Conservation (phyloP, 2,888 invertebrate species). For the Teleiodes luculella region DNA sequence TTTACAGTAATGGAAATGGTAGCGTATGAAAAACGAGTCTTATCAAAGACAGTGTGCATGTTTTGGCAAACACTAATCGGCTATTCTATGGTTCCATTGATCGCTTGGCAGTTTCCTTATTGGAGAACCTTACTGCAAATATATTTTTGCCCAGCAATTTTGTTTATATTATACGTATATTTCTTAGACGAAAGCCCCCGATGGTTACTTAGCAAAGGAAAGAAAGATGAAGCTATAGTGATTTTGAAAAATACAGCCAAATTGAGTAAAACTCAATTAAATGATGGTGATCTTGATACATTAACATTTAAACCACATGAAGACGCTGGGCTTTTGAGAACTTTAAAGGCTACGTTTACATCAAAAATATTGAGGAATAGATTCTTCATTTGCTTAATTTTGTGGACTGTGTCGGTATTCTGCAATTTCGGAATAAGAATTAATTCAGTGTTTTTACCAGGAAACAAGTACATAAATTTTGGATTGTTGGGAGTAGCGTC, state of each 20-base stretch:
- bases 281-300: constrained; percentile 43
- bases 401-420: constrained; percentile 83
- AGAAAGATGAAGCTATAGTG: constrained; percentile 79
- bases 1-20: constrained; percentile 60
- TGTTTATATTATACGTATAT: constrained; percentile 82
- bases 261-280: constrained; percentile 50
- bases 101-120: constrained; percentile 71
- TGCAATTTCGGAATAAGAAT: constrained; percentile 87
- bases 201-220: constrained; percentile 86
- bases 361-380: constrained; percentile 50
- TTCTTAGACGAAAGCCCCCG: constrained; percentile 86
- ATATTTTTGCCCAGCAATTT: constrained; percentile 82
- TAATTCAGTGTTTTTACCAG: constrained; percentile 85
- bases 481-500: constrained; percentile 77
- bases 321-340: constrained; percentile 34
- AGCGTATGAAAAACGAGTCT: constrained; percentile 47
- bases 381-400: constrained; percentile 56
- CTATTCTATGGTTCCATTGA: constrained; percentile 36
- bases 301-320: constrained; percentile 39
- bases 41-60: constrained; percentile 42
- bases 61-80: constrained; percentile 45
- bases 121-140: constrained; percentile 84
- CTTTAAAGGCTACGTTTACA: constrained; percentile 50
- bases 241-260: constrained; percentile 81
- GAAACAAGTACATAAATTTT: constrained; percentile 87